Percentiles rank a stretch among this genome's conserved stretches.
Conservation (phyloP, 1,140 invertebrate genomes). For the Platyscapa corneri region DNA sequence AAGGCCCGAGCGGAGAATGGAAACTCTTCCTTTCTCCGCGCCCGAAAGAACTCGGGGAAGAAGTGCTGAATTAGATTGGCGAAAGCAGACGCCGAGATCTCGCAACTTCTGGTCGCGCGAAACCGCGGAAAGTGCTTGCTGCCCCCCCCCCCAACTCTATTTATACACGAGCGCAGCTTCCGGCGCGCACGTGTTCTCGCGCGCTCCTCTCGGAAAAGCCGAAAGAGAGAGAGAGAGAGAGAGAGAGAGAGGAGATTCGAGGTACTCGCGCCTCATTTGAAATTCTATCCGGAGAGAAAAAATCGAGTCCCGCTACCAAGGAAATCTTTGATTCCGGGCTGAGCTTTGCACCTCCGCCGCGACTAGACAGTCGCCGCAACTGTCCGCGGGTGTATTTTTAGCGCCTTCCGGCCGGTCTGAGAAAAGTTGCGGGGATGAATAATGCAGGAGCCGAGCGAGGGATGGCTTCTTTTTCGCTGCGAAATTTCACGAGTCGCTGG, state of each 20-base stretch:
- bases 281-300: slow-evolving; percentile 22
- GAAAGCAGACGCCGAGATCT: background rate
- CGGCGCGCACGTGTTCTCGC: background rate
- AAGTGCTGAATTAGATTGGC: slow-evolving; percentile 13
- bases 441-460: too few species aligned
- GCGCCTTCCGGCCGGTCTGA: too few species aligned
- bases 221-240: background rate
- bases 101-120: background rate
- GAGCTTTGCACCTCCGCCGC: background rate
- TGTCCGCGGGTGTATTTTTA: background rate
- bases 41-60: background rate
- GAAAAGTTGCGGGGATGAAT: too few species aligned
- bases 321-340: slow-evolving; percentile 35
- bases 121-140: background rate
- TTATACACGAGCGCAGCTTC: slow-evolving; percentile 2
- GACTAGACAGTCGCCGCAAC: background rate
- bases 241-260: slow-evolving; percentile 23
- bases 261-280: slow-evolving; percentile 41
- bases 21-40: background rate
- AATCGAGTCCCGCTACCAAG: too few species aligned
- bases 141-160: background rate
- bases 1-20: background rate
- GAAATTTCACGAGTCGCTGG: too few species aligned
- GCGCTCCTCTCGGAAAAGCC: slow-evolving; percentile 5
- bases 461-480: too few species aligned